Evolutionary conservation across 1,140 invertebrate species (phyloP).

Genomic region (Atta texana): DNA sequence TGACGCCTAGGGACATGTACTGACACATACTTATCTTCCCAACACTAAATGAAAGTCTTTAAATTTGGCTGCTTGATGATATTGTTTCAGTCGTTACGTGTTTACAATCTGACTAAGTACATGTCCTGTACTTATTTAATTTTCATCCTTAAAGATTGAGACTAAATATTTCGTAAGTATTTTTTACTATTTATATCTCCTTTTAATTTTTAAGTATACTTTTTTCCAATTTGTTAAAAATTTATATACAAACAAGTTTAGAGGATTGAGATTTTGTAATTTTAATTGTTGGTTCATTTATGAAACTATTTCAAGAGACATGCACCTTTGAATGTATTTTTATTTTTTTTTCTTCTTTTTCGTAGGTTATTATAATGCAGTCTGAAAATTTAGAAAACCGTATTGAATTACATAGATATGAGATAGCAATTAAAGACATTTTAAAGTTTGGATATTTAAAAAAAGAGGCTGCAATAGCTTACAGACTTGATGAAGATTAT

Average conservation of each 20-base stretch:
- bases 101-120: conserved; percentile 5
- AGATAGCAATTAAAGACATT: neutral
- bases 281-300: neutral
- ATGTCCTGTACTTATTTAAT: neutral
- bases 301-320: neutral
- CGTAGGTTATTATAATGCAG: neutral
- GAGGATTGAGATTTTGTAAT: neutral
- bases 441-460: neutral
- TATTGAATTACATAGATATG: neutral
- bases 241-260: neutral
- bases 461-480: neutral
- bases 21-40: neutral
- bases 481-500: neutral
- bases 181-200: neutral
- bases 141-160: neutral
- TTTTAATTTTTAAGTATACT: neutral
- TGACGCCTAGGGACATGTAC: conserved; percentile 26
- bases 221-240: conserved; percentile 11
- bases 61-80: conserved; percentile 3
- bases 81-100: neutral
- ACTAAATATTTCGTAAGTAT: neutral
- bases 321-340: neutral
- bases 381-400: neutral
- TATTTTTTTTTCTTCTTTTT: neutral
- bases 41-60: neutral